A percentile compares a stretch with the other conserved stretches of the same genome.
These are phyloP conservation scores for Margarornis squamiger DNA, from an alignment of 2,797 vertebrate species.

Conservation along the genomic window DNA sequence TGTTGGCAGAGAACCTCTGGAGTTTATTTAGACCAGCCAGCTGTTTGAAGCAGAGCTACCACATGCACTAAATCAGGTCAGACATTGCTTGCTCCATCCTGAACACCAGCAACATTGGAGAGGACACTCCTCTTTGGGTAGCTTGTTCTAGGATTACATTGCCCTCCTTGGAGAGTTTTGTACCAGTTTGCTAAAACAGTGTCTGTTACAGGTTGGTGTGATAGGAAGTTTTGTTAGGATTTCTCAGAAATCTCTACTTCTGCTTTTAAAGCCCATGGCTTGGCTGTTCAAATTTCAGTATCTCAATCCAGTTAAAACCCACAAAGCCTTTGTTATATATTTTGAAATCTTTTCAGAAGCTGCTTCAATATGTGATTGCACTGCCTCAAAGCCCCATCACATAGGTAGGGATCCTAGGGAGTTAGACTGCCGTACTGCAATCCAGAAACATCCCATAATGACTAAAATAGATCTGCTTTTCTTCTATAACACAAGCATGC, in stretches of 20 bases:
- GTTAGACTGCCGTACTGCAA: background rate
- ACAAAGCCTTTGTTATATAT: background rate
- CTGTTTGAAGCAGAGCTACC: background rate
- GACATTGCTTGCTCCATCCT: background rate
- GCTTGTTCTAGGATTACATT: background rate
- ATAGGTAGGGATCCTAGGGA: background rate
- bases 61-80: rapidly evolving
- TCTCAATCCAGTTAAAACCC: background rate
- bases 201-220: background rate
- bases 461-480: background rate
- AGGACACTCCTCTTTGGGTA: background rate
- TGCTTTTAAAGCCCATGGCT: background rate
- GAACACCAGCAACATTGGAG: background rate
- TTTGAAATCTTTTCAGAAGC: background rate
- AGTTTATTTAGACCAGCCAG: background rate
- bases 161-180: background rate
- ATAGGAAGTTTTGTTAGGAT: background rate
- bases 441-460: background rate
- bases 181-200: background rate
- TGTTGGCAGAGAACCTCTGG: background rate
- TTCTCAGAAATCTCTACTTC: background rate
- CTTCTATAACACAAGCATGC: background rate
- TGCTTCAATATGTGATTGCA: background rate
- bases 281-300: background rate
- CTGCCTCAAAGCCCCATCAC: background rate